Base-by-base conservation (phyloP, 2,888 invertebrate genomes). In the Dolomedes plantarius region DNA sequence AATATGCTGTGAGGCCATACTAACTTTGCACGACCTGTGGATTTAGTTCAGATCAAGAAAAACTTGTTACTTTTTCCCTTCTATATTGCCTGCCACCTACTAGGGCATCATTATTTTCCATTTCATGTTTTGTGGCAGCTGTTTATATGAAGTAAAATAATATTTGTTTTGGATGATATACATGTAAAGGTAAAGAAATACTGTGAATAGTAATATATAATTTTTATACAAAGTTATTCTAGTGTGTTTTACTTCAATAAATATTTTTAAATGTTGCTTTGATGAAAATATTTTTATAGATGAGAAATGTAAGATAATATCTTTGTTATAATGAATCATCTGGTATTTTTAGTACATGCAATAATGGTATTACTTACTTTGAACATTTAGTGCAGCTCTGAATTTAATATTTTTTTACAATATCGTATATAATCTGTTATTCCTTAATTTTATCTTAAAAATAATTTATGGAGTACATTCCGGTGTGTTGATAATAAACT, bases 261-360 rank as follows among this genome's bases (percentile, higher is more conserved):
- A 76, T 76, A 82, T 76, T 83, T 83, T 76, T 76, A 75, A 83
- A 83, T 76, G 76, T 83, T 83, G 67, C 71, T 83, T 83, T 76
- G 65, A 83, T 71, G 65, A 56, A 83, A 72, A 83, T 83, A 83
- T 83, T 83, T 83, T 83, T 83, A 76, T 77, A 76, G 32, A 68
- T 27, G 23, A 74, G 50, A 79, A 64, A 29, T 71, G 50, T 73
- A 31, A 73, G 36, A 65, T 72, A 62, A 29, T 29, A 69, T 16
- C 67, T 46, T n/a, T 27, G 69, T 62, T 62, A 62, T 62, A 27
- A 28, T 16, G 36, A 56, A 27, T 28, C 19, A 28, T 50, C 64
- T 64, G 68, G 32, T 74, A 68, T 27, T 71, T 65, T 65, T 29
- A 29, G 65, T 28, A 19, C 65, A 16, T 65, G 65, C 29, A 28